Conservation (phyloP, 2,113 vertebrate genomes). For the Lepus americanus region DNA sequence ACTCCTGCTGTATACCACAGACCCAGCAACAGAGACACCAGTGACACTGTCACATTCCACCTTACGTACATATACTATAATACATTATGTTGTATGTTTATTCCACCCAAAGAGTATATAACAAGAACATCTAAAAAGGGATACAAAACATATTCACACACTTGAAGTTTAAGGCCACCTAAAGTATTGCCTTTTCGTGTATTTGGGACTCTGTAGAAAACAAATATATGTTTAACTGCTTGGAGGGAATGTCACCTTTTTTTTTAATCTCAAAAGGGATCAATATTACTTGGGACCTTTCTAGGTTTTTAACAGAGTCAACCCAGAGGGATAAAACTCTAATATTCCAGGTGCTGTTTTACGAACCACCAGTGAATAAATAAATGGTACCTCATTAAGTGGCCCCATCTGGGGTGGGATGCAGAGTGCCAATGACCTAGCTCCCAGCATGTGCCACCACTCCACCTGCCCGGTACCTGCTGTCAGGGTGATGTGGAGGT, state of each 20-base stretch:
- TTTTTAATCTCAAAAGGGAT: not conserved
- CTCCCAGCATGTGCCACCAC: not conserved
- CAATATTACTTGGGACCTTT: not conserved
- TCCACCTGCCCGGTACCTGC: not conserved
- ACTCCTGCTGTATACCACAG: not conserved
- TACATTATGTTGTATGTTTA: not conserved
- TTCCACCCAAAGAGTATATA: not conserved
- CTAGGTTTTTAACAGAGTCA: conserved; percentile 5
- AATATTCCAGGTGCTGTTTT: not conserved
- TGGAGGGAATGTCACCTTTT: not conserved
- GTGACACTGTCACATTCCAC: not conserved
- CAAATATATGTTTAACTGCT: not conserved
- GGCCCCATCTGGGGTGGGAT: not conserved
- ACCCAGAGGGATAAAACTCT: not conserved
- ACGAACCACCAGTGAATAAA: not conserved
- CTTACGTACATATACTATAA: not conserved
- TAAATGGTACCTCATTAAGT: not conserved
- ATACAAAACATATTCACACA: not conserved
- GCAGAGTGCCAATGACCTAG: not conserved
- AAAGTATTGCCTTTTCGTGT: not conserved
- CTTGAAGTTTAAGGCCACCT: not conserved
- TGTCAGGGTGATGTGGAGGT: not conserved
- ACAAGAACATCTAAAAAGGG: not conserved
- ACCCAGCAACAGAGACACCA: not conserved
- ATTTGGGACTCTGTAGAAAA: not conserved